phyloP scores from a whole-genome alignment of 2,888 invertebrate species.

The Drosophila leonis region DNA sequence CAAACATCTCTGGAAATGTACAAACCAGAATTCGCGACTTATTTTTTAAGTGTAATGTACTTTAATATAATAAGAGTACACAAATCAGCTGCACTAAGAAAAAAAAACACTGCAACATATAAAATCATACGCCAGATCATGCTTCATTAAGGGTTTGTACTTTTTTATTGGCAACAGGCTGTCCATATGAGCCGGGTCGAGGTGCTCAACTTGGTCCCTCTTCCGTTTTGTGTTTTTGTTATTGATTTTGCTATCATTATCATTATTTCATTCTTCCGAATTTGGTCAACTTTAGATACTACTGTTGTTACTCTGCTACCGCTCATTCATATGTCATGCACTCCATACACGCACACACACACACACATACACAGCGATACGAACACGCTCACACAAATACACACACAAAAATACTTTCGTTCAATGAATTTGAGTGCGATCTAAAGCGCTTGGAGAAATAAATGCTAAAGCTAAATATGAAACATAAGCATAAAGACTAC shows the following conservation, averaged over 20 bases:
- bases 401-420: constrained; percentile 19
- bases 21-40: constrained; percentile 18
- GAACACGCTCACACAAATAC: constrained; percentile 7
- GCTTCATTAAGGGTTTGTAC: constrained; percentile 40
- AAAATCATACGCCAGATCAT: constrained; percentile 51
- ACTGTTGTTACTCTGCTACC: constrained; percentile 45
- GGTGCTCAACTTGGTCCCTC: constrained; percentile 30
- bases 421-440: constrained; percentile 52
- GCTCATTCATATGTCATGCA: constrained; percentile 53
- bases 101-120: constrained; percentile 38
- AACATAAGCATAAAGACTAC: constrained; percentile 45
- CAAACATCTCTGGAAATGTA: not conserved
- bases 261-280: constrained; percentile 49
- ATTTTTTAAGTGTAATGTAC: constrained; percentile 20
- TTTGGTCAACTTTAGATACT: constrained; percentile 39
- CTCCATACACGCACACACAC: constrained; percentile 22
- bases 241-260: constrained; percentile 51
- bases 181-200: constrained; percentile 14
- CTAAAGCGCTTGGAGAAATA: constrained; percentile 68
- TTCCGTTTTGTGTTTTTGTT: constrained; percentile 33
- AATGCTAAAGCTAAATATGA: constrained; percentile 79
- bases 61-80: not conserved
- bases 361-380: constrained; percentile 9
- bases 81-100: constrained; percentile 15
- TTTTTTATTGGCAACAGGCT: constrained; percentile 37